Percentiles rank a stretch among this genome's conserved stretches.
phyloP scores from a whole-genome alignment of 2,888 invertebrate species.

The Cheilosia scutellata region DNA sequence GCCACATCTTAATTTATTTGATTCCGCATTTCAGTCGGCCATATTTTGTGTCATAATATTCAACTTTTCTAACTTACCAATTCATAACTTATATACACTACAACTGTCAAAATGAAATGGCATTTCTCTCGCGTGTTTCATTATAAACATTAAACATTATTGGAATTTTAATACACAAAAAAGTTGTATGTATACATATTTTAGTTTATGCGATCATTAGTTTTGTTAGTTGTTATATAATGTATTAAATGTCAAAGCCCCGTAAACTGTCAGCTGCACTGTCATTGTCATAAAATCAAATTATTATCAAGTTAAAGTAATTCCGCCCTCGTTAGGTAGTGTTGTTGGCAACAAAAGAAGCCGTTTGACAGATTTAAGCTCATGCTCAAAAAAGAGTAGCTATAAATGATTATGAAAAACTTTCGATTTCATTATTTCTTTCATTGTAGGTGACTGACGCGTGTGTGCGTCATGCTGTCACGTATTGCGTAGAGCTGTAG shows the following conservation, averaged over 20 bases:
- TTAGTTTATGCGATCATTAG: conserved; percentile 9
- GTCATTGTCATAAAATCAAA: conserved; percentile 43
- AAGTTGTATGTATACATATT: not conserved
- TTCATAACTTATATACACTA: conserved; percentile 16
- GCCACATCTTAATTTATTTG: not conserved
- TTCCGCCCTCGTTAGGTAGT: not conserved
- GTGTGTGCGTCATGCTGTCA: conserved; percentile 43
- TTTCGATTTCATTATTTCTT: conserved; percentile 58
- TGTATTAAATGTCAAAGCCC: conserved; percentile 39
- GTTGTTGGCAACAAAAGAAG: conserved; percentile 21
- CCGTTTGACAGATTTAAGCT: conserved; percentile 23
- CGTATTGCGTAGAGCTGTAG: conserved; percentile 26
- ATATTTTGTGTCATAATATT: not conserved
- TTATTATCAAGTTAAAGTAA: conserved; percentile 5
- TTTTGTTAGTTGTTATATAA: conserved; percentile 15
- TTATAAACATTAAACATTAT: conserved; percentile 17
- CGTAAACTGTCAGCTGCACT: conserved; percentile 13
- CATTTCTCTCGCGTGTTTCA: conserved; percentile 12
- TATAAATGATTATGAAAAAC: conserved; percentile 37
- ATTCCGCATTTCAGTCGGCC: not conserved
- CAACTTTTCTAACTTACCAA: conserved; percentile 17
- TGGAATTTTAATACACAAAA: conserved; percentile 25
- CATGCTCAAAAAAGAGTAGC: not conserved
- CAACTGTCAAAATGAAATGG: not conserved
- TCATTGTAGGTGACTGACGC: conserved; percentile 33